Percentiles rank a stretch among this genome's conserved stretches.
Conservation (phyloP, 2,888 invertebrate species). For the Tetragonisca angustula region DNA sequence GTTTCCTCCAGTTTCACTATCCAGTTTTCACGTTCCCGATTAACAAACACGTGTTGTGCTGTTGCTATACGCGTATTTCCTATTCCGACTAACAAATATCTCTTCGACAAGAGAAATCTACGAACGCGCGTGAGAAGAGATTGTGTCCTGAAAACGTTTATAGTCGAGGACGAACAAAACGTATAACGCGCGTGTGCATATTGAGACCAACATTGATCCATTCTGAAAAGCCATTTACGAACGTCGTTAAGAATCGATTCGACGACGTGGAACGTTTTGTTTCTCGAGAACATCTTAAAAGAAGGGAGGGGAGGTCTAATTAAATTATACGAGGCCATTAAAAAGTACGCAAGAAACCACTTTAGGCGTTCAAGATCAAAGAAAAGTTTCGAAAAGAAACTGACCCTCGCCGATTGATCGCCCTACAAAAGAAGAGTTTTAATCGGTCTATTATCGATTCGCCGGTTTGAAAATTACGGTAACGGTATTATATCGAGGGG, state of each 20-base stretch:
- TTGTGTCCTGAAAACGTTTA: not conserved
- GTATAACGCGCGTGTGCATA: not conserved
- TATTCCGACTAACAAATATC: not conserved
- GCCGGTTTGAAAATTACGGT: constrained; percentile 48
- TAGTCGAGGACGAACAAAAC: not conserved
- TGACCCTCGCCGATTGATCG: not conserved
- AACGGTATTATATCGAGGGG: constrained; percentile 48
- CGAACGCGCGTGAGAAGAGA: not conserved
- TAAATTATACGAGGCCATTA: not conserved
- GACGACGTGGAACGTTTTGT: not conserved
- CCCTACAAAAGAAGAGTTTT: constrained; percentile 44
- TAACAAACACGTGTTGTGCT: not conserved
- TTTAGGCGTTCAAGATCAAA: not conserved
- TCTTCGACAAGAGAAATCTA: not conserved
- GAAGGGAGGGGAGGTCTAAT: not conserved
- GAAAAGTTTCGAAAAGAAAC: not conserved
- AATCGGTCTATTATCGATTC: constrained; percentile 49
- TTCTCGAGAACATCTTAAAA: not conserved
- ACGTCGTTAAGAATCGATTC: not conserved
- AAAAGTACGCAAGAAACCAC: not conserved
- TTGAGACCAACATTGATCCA: not conserved
- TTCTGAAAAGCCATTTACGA: not conserved
- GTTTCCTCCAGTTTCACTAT: too few relatives aligned
- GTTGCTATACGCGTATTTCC: not conserved
- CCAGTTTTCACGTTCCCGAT: not conserved